Evolutionary conservation across 2,113 vertebrate genomes (phyloP), one percentile per base, ranked within the genome.

Genomic region (Anarrhichthys ocellatus): DNA sequence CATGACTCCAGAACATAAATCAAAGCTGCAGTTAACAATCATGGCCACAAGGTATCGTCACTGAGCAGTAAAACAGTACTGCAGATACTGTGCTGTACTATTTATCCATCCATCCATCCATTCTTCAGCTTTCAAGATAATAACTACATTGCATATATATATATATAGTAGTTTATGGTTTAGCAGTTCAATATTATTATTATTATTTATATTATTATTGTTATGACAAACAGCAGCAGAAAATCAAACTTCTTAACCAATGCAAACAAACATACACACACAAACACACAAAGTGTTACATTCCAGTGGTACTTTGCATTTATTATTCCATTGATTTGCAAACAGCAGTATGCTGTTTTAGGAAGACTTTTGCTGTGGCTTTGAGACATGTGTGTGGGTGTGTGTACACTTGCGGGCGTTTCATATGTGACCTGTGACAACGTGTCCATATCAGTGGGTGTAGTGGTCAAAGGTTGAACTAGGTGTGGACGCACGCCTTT

Each of bases 311-410:
- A 58, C 32, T 1, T 46, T 38, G 15, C 44, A 58, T 85, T 63
- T 63, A 61, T 42, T 56, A 66, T 68, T 70, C 4, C 46, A 88
- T 88, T 85, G 77, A 85, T 69, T 83, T 81, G 75, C 73, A 87
- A 91, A 90, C 72, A 36, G 65, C 42, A 62, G 62, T 2, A 0
- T 56, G 1, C 34, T 73, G 50, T 80, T 80, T 78, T 48, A 64
- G 56, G 22, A 62, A 32, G 18, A 73, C 27, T 48, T 54, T 29
- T 9, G 0, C 36, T 50, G 22, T 9, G 14, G 44, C 38, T 67
- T 46, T 67, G 40, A 67, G n/a, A n/a, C 1, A 20, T 44, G 73
- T 78, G 22, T 7, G 1, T 72, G 42, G 27, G 38, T 59, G 6
- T 14, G 65, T 32, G 44, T 77, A 65, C 59, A 50, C 61, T 64